Conservation (phyloP, 1,140 invertebrate genomes). For the Drosophila repletoides region DNA sequence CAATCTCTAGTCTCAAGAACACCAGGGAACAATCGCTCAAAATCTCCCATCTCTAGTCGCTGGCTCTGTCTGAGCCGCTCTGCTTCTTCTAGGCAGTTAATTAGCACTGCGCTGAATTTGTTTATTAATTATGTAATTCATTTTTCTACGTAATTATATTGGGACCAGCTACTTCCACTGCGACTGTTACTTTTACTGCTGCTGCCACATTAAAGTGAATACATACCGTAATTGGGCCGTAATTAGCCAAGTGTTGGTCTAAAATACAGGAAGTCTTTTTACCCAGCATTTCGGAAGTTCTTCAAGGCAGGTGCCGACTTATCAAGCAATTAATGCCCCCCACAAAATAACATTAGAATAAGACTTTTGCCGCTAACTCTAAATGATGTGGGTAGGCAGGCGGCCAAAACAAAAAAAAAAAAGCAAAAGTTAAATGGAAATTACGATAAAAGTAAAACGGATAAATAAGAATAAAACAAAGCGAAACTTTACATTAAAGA, state of each 20-base stretch:
- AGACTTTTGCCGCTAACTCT: not conserved
- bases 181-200: no score
- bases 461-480: not conserved
- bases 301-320: constrained; percentile 24
- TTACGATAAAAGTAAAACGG: not conserved
- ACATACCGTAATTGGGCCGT: constrained; percentile 38
- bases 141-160: constrained; percentile 52
- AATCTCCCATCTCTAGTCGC: no score
- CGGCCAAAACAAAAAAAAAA: not conserved
- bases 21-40: no score
- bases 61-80: not conserved
- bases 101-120: constrained; percentile 50
- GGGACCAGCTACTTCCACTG: no score
- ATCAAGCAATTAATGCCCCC: constrained; percentile 22
- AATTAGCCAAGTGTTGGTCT: constrained; percentile 42
- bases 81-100: constrained; percentile 27
- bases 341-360: constrained; percentile 24
- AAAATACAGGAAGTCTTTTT: constrained; percentile 14
- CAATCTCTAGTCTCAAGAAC: no score
- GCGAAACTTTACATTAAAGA: no score
- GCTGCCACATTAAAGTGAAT: constrained; percentile 42
- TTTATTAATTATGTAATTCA: constrained; percentile 57
- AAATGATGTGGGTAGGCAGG: constrained; percentile 17
- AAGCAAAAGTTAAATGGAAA: not conserved
- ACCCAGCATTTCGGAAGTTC: not conserved